These are phyloP conservation scores for Colletes collaris DNA, from an alignment of 2,888 invertebrate species.

Conservation along the genomic window DNA sequence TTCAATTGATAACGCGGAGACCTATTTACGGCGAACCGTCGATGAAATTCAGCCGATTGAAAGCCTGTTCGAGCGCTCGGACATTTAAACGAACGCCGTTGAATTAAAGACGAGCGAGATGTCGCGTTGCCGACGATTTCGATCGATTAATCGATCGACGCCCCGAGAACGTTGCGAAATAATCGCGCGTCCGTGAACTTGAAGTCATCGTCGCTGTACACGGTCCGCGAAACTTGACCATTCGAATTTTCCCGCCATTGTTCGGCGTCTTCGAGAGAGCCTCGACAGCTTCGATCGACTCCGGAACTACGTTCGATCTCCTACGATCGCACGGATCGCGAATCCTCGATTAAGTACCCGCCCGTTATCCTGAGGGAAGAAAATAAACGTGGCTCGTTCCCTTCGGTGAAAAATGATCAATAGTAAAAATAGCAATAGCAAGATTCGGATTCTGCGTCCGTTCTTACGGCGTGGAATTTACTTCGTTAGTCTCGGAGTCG, in stretches of 20 bases:
- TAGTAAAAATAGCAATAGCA: not conserved
- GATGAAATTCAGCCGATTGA: not conserved
- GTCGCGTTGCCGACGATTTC: too few relatives aligned
- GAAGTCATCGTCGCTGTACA: too few relatives aligned
- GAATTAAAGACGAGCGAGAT: too few relatives aligned
- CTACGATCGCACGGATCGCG: too few relatives aligned
- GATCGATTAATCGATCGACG: too few relatives aligned
- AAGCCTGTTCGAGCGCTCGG: not conserved
- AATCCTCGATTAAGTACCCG: not conserved
- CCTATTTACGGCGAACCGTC: conserved; percentile 13
- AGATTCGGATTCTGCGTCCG: too few relatives aligned
- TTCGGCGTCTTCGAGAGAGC: not conserved
- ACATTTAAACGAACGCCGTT: too few relatives aligned
- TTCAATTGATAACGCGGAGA: conserved; percentile 18
- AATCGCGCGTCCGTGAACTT: too few relatives aligned
- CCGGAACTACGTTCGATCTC: not conserved
- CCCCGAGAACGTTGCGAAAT: too few relatives aligned
- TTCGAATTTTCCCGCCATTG: not conserved
- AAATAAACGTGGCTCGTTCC: conserved; percentile 1
- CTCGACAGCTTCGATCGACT: not conserved
- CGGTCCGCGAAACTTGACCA: too few relatives aligned
- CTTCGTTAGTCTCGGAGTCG: not conserved
- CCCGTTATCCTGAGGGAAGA: not conserved
- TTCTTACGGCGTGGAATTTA: too few relatives aligned
- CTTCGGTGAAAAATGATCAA: not conserved